Base-by-base conservation (phyloP, 2,797 vertebrate species). In the Masticophis lateralis region DNA sequence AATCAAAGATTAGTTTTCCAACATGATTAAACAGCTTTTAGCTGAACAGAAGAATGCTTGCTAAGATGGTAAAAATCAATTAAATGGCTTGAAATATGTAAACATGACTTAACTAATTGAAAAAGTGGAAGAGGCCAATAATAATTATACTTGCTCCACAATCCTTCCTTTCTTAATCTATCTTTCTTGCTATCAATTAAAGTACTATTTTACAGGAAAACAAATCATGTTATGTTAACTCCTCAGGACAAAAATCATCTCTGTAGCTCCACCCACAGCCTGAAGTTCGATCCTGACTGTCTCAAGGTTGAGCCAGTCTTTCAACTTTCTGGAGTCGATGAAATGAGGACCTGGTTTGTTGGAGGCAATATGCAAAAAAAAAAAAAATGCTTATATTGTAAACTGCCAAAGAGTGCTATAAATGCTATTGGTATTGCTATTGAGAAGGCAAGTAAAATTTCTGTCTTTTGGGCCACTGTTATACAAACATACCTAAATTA, bases 401-500 rank as follows among this genome's bases (percentile, higher is more conserved):
- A 66, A 66, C 61, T 5, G 4, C 27, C 27, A n/a, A 1, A 69
- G 5, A 69, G 63, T 69, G 63, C 13, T 69, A 69, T 14, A 69
- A 69, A n/a, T 69, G 5, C 63, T 69, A 69, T 32, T 63, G 11
- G 11, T 63, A 63, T n/a, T n/a, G 28, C 13, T 69, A 69, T 92
- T 91, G 1, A 55, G 59, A 3, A 83, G 3, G 27, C 94, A 92
- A 55, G 16, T 92, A 92, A 56, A 61, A 86, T 4, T 47, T 92
- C 91, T 93, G 92, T 95, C 95, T 95, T 86, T 94, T 96, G 94
- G 91, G 8, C 60, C 60, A 59, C 69, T 69, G 79, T 66, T 89
- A 63, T 56, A 37, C 43, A 28, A 53, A 60, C 53, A 32, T 60
- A 27, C 57, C 1, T 16, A 53, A 13, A 88, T n/a, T 12, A 53